These are phyloP conservation scores for Trichonephila inaurata DNA, from an alignment of 1,140 invertebrate species.

Conservation along the genomic window DNA sequence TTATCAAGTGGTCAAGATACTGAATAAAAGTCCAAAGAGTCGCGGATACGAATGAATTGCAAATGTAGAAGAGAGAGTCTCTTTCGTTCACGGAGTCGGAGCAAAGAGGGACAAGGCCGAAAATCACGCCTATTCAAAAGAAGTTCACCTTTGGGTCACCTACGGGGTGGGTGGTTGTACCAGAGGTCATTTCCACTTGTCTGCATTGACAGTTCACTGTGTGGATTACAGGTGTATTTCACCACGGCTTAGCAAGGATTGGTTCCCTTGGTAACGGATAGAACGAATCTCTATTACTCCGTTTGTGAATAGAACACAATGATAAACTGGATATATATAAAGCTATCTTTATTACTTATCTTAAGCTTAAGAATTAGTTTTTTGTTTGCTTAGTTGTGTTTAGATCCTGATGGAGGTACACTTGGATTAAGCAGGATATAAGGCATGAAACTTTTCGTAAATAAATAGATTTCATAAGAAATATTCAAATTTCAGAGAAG, in stretches of 20 bases:
- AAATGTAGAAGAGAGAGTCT: not conserved
- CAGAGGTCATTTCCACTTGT: slow-evolving; percentile 26
- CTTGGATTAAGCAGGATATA: not conserved
- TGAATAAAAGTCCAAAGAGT: not conserved
- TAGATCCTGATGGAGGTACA: not conserved
- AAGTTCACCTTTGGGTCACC: slow-evolving; percentile 61
- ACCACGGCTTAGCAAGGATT: not conserved
- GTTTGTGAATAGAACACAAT: too few relatives aligned
- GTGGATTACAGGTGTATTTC: not conserved
- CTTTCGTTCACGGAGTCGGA: not conserved
- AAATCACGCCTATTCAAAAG: slow-evolving; percentile 56
- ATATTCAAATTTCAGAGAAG: too few relatives aligned
- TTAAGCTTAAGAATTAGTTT: not conserved
- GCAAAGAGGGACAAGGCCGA: slow-evolving; percentile 59
- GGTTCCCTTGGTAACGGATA: not conserved
- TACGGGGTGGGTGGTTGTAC: not conserved
- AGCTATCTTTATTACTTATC: not conserved
- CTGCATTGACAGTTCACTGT: not conserved
- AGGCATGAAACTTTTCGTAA: not conserved
- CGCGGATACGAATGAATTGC: not conserved
- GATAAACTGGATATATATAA: slow-evolving; percentile 34
- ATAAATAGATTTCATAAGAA: not conserved
- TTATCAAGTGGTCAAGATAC: not conserved
- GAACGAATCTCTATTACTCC: not conserved
- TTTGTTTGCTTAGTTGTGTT: not conserved